Evolutionary conservation across 2,888 invertebrate species (phyloP).

Genomic region (Lingula anatina): DNA sequence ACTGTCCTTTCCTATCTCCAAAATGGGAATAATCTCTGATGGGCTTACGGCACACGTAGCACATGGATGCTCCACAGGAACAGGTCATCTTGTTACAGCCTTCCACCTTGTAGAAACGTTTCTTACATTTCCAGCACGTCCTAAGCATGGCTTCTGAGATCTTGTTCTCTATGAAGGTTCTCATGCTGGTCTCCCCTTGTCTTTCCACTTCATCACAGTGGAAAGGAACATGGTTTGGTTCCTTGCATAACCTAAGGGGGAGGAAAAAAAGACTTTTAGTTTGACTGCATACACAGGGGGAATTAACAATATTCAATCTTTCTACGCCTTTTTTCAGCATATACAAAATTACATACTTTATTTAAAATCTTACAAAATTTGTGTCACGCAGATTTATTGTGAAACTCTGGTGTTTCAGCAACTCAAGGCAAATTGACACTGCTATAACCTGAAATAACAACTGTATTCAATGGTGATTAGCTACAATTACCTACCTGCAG

Average conservation of each 20-base stretch:
- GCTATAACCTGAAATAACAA: too few species aligned
- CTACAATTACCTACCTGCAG: conserved; percentile 56
- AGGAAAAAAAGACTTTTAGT: too few species aligned
- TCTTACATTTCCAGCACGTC: conserved; percentile 37
- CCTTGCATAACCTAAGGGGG: conserved; percentile 56
- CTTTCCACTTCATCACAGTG: conserved; percentile 45
- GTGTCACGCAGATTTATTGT: too few species aligned
- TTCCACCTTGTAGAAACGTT: conserved; percentile 31
- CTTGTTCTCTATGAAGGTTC: conserved; percentile 57
- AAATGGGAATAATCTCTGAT: conserved; percentile 59
- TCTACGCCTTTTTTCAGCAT: too few species aligned
- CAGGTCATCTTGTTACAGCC: conserved; percentile 52
- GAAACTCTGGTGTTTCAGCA: too few species aligned
- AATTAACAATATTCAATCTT: too few species aligned
- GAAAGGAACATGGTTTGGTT: conserved; percentile 57
- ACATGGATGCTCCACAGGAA: conserved; percentile 43
- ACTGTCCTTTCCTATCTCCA: conserved; percentile 10
- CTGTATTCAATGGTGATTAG: too few species aligned
- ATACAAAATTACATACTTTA: too few species aligned
- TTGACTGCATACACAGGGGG: too few species aligned
- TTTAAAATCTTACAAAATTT: too few species aligned
- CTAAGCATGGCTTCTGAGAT: conserved; percentile 49
- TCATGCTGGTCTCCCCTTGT: conserved; percentile 36
- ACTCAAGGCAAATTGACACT: too few species aligned
- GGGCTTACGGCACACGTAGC: conserved; percentile 40